These are phyloP conservation scores for Lepidocolaptes lacrymiger DNA, from an alignment of 2,797 vertebrate species.

Conservation along the genomic window DNA sequence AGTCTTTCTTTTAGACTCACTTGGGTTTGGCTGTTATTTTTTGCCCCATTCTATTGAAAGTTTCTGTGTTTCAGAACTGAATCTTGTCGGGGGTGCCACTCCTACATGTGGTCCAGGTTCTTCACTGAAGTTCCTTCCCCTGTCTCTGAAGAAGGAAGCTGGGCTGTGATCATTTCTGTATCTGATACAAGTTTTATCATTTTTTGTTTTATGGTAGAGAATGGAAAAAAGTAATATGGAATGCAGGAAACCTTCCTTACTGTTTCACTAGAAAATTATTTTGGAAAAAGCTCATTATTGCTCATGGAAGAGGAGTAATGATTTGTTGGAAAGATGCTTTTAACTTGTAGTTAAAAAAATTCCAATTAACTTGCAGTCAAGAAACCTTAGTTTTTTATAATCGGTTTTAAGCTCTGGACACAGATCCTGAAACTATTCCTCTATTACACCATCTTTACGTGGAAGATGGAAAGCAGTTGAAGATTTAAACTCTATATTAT, in stretches of 20 bases:
- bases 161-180: neutral
- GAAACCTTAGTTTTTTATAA: neutral
- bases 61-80: neutral
- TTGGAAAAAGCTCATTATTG: neutral
- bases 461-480: neutral
- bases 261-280: neutral
- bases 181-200: neutral
- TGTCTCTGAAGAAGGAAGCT: neutral
- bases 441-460: neutral
- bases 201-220: neutral
- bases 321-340: neutral
- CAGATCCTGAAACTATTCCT: neutral
- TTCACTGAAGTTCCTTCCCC: neutral
- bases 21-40: neutral
- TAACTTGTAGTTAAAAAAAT: neutral
- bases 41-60: fast-evolving
- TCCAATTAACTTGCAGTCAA: neutral
- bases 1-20: neutral
- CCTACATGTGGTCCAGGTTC: neutral
- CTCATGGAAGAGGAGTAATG: neutral
- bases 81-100: neutral
- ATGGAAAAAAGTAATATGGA: neutral
- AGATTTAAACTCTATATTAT: neutral
- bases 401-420: neutral
- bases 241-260: neutral